Evolutionary conservation across 2,888 invertebrate genomes (phyloP).

Genomic region (Cataglyphis albicans): DNA sequence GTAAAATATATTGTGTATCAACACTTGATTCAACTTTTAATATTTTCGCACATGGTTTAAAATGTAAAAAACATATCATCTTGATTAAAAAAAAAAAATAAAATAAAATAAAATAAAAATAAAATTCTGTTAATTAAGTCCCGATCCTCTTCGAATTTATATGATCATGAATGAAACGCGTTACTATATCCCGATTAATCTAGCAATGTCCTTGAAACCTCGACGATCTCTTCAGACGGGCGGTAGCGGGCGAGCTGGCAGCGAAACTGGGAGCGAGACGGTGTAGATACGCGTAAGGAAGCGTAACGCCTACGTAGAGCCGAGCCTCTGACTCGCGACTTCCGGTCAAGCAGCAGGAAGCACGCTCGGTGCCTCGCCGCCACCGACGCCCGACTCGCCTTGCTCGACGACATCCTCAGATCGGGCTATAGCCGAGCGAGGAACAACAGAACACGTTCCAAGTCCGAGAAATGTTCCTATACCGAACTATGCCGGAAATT

Average conservation of each 20-base stretch:
- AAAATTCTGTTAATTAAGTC: not conserved
- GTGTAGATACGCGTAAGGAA: conserved; percentile 84
- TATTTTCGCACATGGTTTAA: not conserved
- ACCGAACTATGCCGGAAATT: not conserved
- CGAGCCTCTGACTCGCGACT: conserved; percentile 86
- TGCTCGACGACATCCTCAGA: conserved; percentile 64
- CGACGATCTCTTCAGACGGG: conserved; percentile 34
- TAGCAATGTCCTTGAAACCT: conserved; percentile 36
- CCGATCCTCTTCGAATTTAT: not conserved
- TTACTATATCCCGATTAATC: conserved; percentile 46
- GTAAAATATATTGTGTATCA: not conserved
- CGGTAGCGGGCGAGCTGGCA: conserved; percentile 41
- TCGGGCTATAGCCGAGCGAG: conserved; percentile 56
- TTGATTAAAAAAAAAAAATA: not conserved
- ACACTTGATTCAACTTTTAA: not conserved
- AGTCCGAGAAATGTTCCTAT: conserved; percentile 26
- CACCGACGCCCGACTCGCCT: conserved; percentile 73
- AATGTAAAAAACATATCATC: not conserved
- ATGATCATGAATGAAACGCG: conserved; percentile 43
- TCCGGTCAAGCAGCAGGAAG: conserved; percentile 86
- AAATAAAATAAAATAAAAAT: not conserved
- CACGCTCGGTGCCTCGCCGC: conserved; percentile 84
- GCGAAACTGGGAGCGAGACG: conserved; percentile 81
- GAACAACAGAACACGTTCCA: conserved; percentile 56
- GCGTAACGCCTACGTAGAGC: conserved; percentile 85